Conservation (phyloP, 2,888 invertebrate species). For the Osmoderma eremita region DNA sequence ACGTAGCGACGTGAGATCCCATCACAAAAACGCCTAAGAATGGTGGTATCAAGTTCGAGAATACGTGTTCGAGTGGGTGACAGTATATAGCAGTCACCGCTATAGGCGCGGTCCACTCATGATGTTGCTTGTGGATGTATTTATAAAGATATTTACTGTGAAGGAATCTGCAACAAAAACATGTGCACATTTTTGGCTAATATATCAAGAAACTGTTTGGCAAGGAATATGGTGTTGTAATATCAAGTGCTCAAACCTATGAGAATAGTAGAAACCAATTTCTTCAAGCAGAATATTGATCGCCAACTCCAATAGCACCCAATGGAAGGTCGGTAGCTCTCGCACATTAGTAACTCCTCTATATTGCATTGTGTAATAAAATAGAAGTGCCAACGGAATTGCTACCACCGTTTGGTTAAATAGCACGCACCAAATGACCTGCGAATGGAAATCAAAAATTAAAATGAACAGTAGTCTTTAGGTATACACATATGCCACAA, state of each 20-base stretch:
- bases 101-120: slow-evolving; percentile 89
- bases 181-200: no score
- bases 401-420: slow-evolving; percentile 80
- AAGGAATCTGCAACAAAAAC: slow-evolving; percentile 68
- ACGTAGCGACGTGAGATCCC: slow-evolving; percentile 80
- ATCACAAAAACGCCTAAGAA: slow-evolving; percentile 78
- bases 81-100: slow-evolving; percentile 85
- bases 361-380: slow-evolving; percentile 72
- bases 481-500: neutral
- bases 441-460: slow-evolving; percentile 46
- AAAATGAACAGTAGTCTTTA: no score
- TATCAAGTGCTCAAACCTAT: slow-evolving; percentile 68
- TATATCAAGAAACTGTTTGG: no score
- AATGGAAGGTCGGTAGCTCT: slow-evolving; percentile 80
- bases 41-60: slow-evolving; percentile 81
- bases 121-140: slow-evolving; percentile 85
- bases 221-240: no score
- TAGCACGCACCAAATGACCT: slow-evolving; percentile 76
- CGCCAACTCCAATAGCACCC: slow-evolving; percentile 78
- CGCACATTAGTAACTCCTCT: slow-evolving; percentile 74
- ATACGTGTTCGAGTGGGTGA: slow-evolving; percentile 80
- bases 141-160: slow-evolving; percentile 81
- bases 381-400: slow-evolving; percentile 70
- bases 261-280: slow-evolving; percentile 85
- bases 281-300: slow-evolving; percentile 82